Base-by-base conservation (phyloP, 2,113 vertebrate species). In the Megaleporinus macrocephalus region DNA sequence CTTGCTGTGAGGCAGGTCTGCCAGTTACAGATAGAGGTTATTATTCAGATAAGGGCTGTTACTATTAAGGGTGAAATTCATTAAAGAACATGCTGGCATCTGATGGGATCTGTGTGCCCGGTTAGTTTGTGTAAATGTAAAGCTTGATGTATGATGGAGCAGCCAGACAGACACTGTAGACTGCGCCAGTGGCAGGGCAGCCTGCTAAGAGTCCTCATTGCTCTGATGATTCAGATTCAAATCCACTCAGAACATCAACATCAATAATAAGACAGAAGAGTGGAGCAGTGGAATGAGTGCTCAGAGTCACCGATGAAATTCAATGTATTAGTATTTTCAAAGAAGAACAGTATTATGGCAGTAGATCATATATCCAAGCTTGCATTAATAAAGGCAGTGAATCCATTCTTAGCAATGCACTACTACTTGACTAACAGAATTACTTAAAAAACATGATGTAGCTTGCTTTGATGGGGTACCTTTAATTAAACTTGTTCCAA, bases 211-310 rank as follows among this genome's bases (percentile, higher is more conserved):
- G 4, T 86, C 81, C 76, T 84, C 51, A 36, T 24, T 78, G 66
- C 71, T 82, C 77, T 63, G 79, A 86, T 65, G 76, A 85, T 83
- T 90, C 83, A 83, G 65, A 90, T 84, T 85, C 74, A 89, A 88
- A 88, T 88, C 49, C 69, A 59, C 68, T 83, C 20, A 86, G 80
- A 89, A 84, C 57, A 73, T 70, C 73, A 79, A 78, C 30, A 87
- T 59, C 82, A 84, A 84, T 27, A 88, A 73, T 33, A 66, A 53
- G 53, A 73, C 80, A 86, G 82, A 41, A n/a, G 57, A 84, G 33
- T 47, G 20, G 72, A 59, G 30, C 22, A 71, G 36, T 73, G 12
- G 83, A 77, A 86, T 57, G 10, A 78, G 71, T 16, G 12, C 22
- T 61, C 33, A 82, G n/a, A 75, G 70, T 68, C 12, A 69, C 24